Conservation (phyloP, 2,797 vertebrate genomes). For the Orestias chungarensis region DNA sequence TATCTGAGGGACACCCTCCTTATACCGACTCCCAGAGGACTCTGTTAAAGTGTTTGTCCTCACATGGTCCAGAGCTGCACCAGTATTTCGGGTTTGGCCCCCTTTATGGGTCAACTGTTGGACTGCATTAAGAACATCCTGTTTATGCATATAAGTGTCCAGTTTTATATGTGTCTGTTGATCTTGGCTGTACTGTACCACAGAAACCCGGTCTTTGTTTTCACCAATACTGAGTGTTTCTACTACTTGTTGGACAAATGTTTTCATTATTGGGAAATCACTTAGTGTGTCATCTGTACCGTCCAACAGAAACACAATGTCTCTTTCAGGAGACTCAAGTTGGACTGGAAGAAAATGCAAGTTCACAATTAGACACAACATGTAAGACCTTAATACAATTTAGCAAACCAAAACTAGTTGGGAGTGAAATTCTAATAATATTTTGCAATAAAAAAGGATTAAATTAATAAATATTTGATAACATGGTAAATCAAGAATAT, state of each 20-base stretch:
- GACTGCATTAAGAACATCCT: constrained; percentile 80
- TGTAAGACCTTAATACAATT: constrained; percentile 11
- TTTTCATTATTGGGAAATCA: constrained; percentile 78
- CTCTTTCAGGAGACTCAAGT: constrained; percentile 74
- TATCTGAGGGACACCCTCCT: constrained; percentile 76
- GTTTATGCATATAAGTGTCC: constrained; percentile 83
- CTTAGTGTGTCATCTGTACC: constrained; percentile 72
- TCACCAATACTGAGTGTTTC: constrained; percentile 82
- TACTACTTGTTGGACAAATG: constrained; percentile 83
- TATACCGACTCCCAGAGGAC: constrained; percentile 72
- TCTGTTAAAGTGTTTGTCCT: constrained; percentile 67
- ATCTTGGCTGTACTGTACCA: constrained; percentile 88
- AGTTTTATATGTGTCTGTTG: constrained; percentile 84
- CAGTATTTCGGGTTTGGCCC: constrained; percentile 80
- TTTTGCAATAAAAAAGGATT: not conserved
- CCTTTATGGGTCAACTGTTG: constrained; percentile 81
- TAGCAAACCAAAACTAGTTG: constrained; percentile 7
- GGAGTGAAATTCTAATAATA: not conserved
- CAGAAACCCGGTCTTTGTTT: constrained; percentile 83
- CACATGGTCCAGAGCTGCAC: constrained; percentile 86
- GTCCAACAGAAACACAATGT: constrained; percentile 81
- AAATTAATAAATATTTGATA: not conserved
- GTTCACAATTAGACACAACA: constrained; percentile 35
- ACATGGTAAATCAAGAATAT: constrained; percentile 12
- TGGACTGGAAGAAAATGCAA: constrained; percentile 70